Percentiles rank a stretch among this genome's conserved stretches.
These are phyloP conservation scores for Diorhabda elongata DNA, from an alignment of 1,140 invertebrate species.

Conservation along the genomic window DNA sequence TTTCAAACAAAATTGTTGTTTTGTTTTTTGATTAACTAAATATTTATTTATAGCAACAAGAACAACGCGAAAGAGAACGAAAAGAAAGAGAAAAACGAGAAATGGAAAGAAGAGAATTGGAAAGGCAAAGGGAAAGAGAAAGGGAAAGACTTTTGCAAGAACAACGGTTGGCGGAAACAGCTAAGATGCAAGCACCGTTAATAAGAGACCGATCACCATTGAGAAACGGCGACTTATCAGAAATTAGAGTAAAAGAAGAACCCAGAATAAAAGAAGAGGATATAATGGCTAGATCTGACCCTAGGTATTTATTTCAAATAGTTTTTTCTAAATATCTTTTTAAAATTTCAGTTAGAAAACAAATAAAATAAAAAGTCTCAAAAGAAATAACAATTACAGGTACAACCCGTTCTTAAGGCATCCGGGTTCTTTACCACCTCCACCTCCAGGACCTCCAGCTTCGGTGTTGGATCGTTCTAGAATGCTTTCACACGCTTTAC, in stretches of 20 bases:
- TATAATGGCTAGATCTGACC: constrained; percentile 37
- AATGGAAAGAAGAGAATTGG: constrained; percentile 60
- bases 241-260: constrained; percentile 62
- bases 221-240: constrained; percentile 56
- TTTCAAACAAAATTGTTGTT: too few relatives aligned
- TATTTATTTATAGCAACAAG: constrained; percentile 47
- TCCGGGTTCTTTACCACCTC: constrained; percentile 53
- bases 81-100: constrained; percentile 69
- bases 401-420: constrained; percentile 49
- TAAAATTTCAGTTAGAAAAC: too few relatives aligned
- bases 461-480: constrained; percentile 49
- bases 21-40: too few relatives aligned
- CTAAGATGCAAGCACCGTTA: constrained; percentile 49
- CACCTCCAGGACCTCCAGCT: constrained; percentile 43
- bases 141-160: constrained; percentile 58
- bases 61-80: constrained; percentile 61
- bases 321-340: background rate
- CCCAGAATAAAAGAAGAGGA: constrained; percentile 60
- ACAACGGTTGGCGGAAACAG: constrained; percentile 49
- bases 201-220: constrained; percentile 65
- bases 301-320: constrained; percentile 29
- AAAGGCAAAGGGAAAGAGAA: constrained; percentile 48
- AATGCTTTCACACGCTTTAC: constrained; percentile 49
- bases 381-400: constrained; percentile 20
- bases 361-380: background rate